Conservation (phyloP, 2,797 vertebrate species). For the Lepus townsendii region DNA sequence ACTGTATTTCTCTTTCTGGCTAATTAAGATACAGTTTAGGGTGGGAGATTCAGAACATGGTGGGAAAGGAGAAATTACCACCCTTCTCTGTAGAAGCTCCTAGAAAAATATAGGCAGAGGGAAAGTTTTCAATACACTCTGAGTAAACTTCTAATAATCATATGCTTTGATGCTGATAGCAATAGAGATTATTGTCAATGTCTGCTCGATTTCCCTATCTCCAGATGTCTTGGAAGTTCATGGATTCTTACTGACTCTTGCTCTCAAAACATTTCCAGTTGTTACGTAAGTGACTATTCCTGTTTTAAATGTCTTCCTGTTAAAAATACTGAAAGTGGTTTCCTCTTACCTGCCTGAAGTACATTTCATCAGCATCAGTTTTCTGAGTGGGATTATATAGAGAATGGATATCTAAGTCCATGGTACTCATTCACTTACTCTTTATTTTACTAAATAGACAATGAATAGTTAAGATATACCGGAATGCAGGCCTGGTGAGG, state of each 20-base stretch:
- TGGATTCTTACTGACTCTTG: not conserved
- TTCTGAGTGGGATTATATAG: not conserved
- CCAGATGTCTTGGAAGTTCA: constrained; percentile 34
- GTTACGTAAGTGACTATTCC: constrained; percentile 10
- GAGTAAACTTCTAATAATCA: not conserved
- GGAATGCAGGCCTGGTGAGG: not conserved
- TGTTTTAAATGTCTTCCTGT: constrained; percentile 60
- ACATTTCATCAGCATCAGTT: not conserved
- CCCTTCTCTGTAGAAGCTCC: not conserved
- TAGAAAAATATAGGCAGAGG: not conserved
- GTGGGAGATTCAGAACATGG: not conserved
- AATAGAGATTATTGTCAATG: not conserved
- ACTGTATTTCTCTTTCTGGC: not conserved
- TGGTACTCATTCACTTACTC: not conserved
- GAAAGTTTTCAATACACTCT: not conserved
- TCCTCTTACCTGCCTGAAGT: not conserved
- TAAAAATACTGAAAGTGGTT: not conserved
- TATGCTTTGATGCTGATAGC: not conserved
- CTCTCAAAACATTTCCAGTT: not conserved
- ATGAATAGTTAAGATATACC: not conserved
- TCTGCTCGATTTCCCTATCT: constrained; percentile 18
- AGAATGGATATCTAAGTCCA: not conserved
- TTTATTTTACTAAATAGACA: not conserved
- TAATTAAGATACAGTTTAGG: not conserved
- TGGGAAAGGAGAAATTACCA: not conserved